Conservation (phyloP, 2,797 vertebrate genomes). For the Pipistrellus pygmaeus region DNA sequence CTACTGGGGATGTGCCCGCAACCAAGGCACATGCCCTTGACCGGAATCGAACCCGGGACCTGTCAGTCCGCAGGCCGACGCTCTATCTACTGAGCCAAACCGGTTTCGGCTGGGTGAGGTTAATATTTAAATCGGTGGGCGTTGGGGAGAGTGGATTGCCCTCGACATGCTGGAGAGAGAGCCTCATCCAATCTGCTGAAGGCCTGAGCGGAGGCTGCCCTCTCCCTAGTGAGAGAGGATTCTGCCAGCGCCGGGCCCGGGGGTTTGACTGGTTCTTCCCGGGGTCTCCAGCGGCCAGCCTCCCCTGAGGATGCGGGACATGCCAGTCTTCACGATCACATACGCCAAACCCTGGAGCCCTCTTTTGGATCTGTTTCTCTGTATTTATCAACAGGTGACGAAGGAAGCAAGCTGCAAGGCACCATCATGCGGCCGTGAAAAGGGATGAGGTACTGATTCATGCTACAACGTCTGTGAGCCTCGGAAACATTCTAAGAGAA, state of each 20-base stretch:
- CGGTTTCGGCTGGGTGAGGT: neutral
- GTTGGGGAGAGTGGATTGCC: neutral
- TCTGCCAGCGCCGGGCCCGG: neutral
- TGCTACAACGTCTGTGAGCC: rapidly evolving
- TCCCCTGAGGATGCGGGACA: neutral
- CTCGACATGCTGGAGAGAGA: too few relatives aligned
- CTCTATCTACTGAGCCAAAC: too few relatives aligned
- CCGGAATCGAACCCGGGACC: too few relatives aligned
- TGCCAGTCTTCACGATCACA: neutral
- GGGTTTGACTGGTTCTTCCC: neutral
- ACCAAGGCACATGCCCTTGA: too few relatives aligned
- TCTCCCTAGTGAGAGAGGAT: neutral
- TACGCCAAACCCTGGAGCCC: neutral
- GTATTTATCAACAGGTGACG: neutral
- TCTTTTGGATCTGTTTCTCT: neutral
- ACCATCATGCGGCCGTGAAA: neutral
- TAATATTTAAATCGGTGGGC: neutral
- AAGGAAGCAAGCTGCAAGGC: neutral
- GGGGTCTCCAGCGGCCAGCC: neutral
- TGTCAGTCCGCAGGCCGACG: too few relatives aligned
- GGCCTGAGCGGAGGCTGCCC: neutral
- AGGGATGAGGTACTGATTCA: neutral
- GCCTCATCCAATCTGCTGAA: neutral
- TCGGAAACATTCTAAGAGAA: neutral
- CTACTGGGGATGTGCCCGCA: too few relatives aligned